Evolutionary conservation across 1,140 invertebrate species (phyloP).

Genomic region (Lasioglossum albipes): DNA sequence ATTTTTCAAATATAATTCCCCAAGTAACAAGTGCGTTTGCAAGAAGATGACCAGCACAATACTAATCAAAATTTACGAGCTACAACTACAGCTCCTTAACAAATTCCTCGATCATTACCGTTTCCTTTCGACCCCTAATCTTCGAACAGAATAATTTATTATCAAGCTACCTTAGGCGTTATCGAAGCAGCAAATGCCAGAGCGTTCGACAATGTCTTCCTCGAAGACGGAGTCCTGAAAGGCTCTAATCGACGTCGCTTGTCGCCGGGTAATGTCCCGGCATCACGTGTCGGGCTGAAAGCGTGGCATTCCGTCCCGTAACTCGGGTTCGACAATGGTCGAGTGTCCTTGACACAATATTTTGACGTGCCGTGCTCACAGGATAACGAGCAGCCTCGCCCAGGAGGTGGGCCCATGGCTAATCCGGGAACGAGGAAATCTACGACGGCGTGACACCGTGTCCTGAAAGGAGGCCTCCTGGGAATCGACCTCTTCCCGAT

Average conservation of each 20-base stretch:
- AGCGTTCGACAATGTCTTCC: not conserved
- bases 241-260: not conserved
- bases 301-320: too few species aligned
- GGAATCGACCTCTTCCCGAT: constrained; percentile 35
- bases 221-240: not conserved
- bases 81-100: too few species aligned
- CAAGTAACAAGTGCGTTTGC: too few species aligned
- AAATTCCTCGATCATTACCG: too few species aligned
- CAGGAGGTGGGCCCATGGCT: constrained; percentile 26
- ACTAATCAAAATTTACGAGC: too few species aligned
- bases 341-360: constrained; percentile 71
- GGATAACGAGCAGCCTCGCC: constrained; percentile 19
- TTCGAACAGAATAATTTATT: not conserved
- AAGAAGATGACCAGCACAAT: too few species aligned
- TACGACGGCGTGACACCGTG: constrained; percentile 2
- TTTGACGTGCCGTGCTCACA: constrained; percentile 53
- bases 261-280: not conserved
- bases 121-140: too few species aligned
- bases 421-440: constrained; percentile 41
- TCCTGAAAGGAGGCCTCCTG: constrained; percentile 37
- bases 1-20: too few species aligned
- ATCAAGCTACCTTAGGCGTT: not conserved
- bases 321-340: not conserved
- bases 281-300: not conserved
- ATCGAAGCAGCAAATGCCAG: not conserved